These are phyloP conservation scores for Cryptotermes secundus DNA, from an alignment of 1,140 invertebrate species.

Conservation along the genomic window DNA sequence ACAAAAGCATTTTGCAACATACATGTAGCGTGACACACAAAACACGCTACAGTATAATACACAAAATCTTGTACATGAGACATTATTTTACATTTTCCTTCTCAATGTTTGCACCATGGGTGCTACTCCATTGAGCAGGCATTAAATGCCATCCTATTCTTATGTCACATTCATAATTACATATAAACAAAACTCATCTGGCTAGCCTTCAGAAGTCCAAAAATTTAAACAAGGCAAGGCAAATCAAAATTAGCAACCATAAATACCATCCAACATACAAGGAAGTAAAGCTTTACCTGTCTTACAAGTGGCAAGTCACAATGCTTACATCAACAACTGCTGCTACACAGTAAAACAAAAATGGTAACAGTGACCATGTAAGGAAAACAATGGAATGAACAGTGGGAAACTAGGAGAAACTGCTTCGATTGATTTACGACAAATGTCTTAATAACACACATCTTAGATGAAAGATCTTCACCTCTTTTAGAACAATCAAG, in stretches of 20 bases:
- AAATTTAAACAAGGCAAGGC: background rate
- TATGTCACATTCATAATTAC: background rate
- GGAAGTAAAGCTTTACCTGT: background rate
- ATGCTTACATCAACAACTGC: too few relatives aligned
- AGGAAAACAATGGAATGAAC: too few relatives aligned
- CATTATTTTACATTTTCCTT: conserved; percentile 4
- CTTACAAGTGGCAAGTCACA: too few relatives aligned
- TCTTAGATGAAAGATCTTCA: too few relatives aligned
- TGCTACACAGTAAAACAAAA: too few relatives aligned
- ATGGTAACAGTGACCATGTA: too few relatives aligned
- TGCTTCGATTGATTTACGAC: too few relatives aligned
- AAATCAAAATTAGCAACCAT: background rate
- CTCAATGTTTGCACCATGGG: conserved; percentile 25
- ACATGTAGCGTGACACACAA: background rate
- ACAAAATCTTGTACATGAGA: background rate
- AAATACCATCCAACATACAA: background rate
- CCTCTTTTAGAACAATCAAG: too few relatives aligned
- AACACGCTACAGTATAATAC: too few relatives aligned
- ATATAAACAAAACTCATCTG: background rate
- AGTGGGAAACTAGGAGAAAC: too few relatives aligned
- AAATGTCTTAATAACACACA: too few relatives aligned
- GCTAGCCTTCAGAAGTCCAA: background rate
- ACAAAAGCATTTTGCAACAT: background rate
- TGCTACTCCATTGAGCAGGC: conserved; percentile 20
- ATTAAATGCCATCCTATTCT: conserved; percentile 24